These are phyloP conservation scores for Ptyas mucosa DNA, from an alignment of 2,113 vertebrate species.

Conservation along the genomic window DNA sequence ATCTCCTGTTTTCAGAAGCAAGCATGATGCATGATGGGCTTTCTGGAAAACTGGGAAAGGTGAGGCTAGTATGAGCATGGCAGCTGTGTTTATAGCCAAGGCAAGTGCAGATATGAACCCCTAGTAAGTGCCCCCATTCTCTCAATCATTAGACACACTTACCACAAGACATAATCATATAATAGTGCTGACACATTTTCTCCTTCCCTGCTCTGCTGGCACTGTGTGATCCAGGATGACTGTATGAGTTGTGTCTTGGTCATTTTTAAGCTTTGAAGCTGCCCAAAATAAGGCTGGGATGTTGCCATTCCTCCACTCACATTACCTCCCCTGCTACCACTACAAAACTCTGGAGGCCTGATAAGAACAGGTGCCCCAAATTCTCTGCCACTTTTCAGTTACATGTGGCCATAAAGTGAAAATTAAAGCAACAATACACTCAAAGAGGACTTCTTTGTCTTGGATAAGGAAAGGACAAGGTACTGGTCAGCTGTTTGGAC, in stretches of 20 bases:
- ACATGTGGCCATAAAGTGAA: neutral
- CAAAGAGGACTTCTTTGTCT: neutral
- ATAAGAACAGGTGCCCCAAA: neutral
- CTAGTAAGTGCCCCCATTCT: neutral
- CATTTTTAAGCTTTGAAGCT: neutral
- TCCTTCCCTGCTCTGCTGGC: neutral
- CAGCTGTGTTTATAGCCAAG: neutral
- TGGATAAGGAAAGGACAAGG: neutral
- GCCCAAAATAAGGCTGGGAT: neutral
- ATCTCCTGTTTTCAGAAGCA: neutral
- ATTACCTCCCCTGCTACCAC: neutral
- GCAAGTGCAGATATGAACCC: neutral
- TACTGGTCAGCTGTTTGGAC: neutral
- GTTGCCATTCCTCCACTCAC: neutral
- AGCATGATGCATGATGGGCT: neutral
- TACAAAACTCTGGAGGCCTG: neutral
- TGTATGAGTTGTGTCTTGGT: neutral
- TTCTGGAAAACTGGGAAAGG: neutral
- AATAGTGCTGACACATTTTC: neutral
- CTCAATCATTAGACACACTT: neutral
- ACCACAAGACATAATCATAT: neutral
- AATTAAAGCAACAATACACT: neutral
- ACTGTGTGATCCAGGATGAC: neutral
- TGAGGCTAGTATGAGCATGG: neutral
- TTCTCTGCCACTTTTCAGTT: neutral